phyloP scores from a whole-genome alignment of 2,113 vertebrate genomes.

The Zapus hudsonius region DNA sequence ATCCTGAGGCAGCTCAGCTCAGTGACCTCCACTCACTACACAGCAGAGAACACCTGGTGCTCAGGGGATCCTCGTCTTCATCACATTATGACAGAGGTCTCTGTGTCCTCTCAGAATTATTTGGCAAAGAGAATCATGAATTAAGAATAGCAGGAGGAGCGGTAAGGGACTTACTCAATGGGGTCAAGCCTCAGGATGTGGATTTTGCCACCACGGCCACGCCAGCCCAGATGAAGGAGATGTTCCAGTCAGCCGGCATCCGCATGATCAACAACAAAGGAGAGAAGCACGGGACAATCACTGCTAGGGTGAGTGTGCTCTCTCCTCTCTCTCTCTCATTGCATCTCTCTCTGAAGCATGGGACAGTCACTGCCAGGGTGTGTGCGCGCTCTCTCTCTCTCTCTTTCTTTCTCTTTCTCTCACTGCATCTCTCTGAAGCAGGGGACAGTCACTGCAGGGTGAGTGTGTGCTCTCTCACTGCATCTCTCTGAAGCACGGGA shows the following conservation, averaged over 20 bases:
- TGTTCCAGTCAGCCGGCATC: slow-evolving; percentile 92
- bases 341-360: no score
- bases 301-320: slow-evolving; percentile 93
- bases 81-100: neutral
- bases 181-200: slow-evolving; percentile 93
- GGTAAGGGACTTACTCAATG: slow-evolving; percentile 93
- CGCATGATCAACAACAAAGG: slow-evolving; percentile 98
- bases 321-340: no score
- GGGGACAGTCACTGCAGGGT: no score
- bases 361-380: no score
- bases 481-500: no score
- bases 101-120: slow-evolving; percentile 87
- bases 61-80: neutral
- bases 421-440: no score
- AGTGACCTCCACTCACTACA: no score
- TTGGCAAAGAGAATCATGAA: slow-evolving; percentile 91
- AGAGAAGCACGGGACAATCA: slow-evolving; percentile 97
- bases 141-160: slow-evolving; percentile 97
- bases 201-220: slow-evolving; percentile 98
- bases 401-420: no score
- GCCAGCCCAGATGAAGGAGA: slow-evolving; percentile 93
- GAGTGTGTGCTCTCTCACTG: no score
- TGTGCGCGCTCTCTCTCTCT: no score
- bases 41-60: neutral
- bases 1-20: neutral